Conservation (phyloP, 37 sponge, comb jelly and placozoan genomes). For the Bolinopsis microptera region DNA sequence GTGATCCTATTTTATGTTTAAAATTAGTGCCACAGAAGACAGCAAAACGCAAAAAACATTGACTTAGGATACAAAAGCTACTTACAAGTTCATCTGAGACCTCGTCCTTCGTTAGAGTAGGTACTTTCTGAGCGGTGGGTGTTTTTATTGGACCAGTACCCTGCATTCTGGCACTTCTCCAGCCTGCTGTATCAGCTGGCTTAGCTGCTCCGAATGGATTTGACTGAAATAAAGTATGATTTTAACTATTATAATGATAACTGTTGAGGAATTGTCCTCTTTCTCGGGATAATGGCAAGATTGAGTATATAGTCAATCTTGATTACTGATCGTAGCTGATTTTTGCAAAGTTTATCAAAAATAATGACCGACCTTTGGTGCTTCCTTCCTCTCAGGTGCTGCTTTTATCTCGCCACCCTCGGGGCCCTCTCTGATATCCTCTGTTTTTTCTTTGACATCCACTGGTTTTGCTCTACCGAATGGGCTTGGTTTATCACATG, state of each 20-base stretch:
- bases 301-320: no score
- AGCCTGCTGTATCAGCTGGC: constrained; percentile 44
- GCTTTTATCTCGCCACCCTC: not conserved
- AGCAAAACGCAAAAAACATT: no score
- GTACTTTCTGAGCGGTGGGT: constrained; percentile 2
- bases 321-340: no score
- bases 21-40: no score
- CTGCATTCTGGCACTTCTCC: constrained; percentile 45
- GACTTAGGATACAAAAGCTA: no score
- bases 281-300: no score
- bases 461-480: constrained; percentile 32
- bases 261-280: no score
- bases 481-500: not conserved
- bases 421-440: not conserved
- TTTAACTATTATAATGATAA: no score
- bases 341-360: no score
- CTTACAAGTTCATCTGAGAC: not conserved
- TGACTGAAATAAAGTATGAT: not conserved
- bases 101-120: not conserved
- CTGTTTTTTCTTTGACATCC: not conserved
- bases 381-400: not conserved
- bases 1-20: no score
- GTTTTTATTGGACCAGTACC: constrained; percentile 50
- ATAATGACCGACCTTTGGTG: not conserved
- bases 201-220: constrained; percentile 35